Base-by-base conservation (phyloP, 2,797 vertebrate species). In the Liparis tanakae region DNA sequence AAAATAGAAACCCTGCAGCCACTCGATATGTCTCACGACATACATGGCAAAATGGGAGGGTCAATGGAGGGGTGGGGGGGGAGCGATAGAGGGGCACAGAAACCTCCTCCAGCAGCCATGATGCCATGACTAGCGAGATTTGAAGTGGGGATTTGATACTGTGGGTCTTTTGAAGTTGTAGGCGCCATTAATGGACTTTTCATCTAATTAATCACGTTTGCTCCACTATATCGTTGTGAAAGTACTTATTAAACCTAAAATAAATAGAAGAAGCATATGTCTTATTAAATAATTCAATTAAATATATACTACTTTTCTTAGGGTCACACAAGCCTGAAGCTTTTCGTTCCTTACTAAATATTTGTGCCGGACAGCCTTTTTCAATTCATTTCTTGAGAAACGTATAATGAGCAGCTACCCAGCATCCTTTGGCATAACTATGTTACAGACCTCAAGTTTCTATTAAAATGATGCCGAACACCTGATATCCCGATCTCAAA, bases 1-100 rank as follows among this genome's bases (percentile, higher is more conserved):
- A 96, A 97, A 97, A 98, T 98, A 98, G 95, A 94, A 93, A 93
- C 83, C 80, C 81, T 56, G 77, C 72, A 77, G 97, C 95, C 92
- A 98, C 86, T 87, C 90, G 96, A 98, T 95, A 97, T 90, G 86
- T 91, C 90, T 91, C 91, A 76, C 86, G 90, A 95, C 96, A 96
- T 95, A 96, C 92, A 96, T 72, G 94, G 95, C 84, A 87, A 94
- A 94, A 94, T 92, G 94, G 94, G 94, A 93, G 94, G 94, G 90
- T 91, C 90, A 15, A 74, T 63, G 59, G 30, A 57, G n/a, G 33
- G 41, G 46, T 56, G 58, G 64, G 70, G 55, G 18, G 56, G 71
- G 85, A 78, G 79, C 73, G 80, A 74, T 14, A 82, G 36, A 8
- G 67, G 70, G 74, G 36, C 20, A 83, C 78, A 65, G 82, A 77